Evolutionary conservation across 2,888 invertebrate genomes (phyloP), one percentile per base, ranked within the genome.

Genomic region (Acleris holmiana): DNA sequence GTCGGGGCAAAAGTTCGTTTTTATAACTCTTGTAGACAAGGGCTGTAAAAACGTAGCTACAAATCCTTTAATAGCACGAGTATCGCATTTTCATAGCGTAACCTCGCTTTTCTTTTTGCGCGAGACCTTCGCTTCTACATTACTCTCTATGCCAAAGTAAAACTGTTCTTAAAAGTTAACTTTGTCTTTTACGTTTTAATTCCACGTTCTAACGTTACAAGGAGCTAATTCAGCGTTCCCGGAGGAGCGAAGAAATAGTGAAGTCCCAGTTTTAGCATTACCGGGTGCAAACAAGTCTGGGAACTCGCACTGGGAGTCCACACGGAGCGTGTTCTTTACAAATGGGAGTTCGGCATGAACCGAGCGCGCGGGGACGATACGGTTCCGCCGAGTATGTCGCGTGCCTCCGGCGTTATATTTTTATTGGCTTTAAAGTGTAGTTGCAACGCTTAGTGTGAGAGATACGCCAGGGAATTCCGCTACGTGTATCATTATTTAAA

Each of bases 291-390:
- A 86, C 83, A 84, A 85, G 81, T 82, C 80, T 69, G 77, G 72
- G 77, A 84, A 86, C 78, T 87, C 81, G 80, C 79, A 80, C 81
- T 69, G 75, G 78, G 74, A 75, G 79, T 80, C 80, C 81, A 76
- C 83, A 78, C 76, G 83, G 81, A 83, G 80, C 80, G 83, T 84
- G 84, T 88, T 89, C 87, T 88, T 84, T 87, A 84, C 84, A 83
- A 88, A 86, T 84, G 84, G 80, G 79, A 83, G 83, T 81, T 85
- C 80, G 81, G 71, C 68, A 35, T 35, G 71, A 63, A 73, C 64
- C 67, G 69, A 70, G 69, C 68, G 69, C 67, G 70, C 70, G 69
- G 73, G 75, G 74, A 76, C 74, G 77, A 72, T 73, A 72, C 72
- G 72, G 59, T 68, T 61, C 51, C 56, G 54, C 18, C 49, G 57